phyloP scores from a whole-genome alignment of 35 echinoderm and acorn worm species.

The Diadema setosum region DNA sequence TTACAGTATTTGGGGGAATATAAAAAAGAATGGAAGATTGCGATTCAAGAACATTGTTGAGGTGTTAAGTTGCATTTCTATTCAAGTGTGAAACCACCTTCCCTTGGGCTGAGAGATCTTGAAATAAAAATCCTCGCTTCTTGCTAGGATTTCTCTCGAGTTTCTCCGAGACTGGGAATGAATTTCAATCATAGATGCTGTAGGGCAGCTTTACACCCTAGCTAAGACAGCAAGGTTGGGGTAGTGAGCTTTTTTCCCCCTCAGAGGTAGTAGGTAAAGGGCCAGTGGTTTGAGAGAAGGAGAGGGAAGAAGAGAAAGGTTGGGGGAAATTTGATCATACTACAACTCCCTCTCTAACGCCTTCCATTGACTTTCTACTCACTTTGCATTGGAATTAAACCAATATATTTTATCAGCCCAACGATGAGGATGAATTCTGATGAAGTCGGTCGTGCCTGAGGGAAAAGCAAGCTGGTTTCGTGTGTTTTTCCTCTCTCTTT shows the following conservation, averaged over 20 bases:
- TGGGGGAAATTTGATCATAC: constrained; percentile 2
- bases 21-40: constrained; percentile 2
- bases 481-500: too few relatives aligned
- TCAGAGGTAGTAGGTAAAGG: too few relatives aligned
- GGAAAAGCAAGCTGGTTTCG: too few relatives aligned
- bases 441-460: too few relatives aligned
- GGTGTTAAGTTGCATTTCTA: constrained; percentile 28
- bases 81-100: constrained; percentile 4
- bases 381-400: constrained; percentile 8
- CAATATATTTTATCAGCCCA: background rate
- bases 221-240: background rate
- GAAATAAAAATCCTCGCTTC: constrained; percentile 14
- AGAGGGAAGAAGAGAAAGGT: background rate
- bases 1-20: background rate
- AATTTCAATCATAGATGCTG: constrained; percentile 22
- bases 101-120: background rate
- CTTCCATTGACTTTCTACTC: background rate
- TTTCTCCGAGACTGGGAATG: background rate
- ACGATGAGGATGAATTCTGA: background rate
- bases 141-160: constrained; percentile 16
- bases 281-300: too few relatives aligned
- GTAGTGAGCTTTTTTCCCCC: too few relatives aligned
- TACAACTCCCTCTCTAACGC: background rate
- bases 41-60: constrained; percentile 18
- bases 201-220: background rate